phyloP scores from a whole-genome alignment of 2,888 invertebrate species.

The Oithona nana region DNA sequence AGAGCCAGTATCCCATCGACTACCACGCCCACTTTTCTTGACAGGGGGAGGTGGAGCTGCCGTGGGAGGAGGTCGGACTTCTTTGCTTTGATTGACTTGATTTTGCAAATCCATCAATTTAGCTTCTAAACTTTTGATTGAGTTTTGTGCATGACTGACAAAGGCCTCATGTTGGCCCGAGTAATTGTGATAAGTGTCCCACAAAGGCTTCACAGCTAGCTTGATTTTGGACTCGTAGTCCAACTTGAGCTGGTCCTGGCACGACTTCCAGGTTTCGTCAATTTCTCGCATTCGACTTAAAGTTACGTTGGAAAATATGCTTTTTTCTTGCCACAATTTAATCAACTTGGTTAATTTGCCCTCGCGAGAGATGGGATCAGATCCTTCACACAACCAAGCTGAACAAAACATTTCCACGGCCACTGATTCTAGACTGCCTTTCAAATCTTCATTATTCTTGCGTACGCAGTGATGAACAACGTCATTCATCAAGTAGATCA shows the following conservation, averaged over 20 bases:
- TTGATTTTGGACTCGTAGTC: slow-evolving; percentile 57
- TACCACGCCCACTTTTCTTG: not conserved
- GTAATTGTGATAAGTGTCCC: slow-evolving; percentile 48
- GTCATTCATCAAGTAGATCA: slow-evolving; percentile 97
- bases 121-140: not conserved
- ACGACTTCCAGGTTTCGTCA: slow-evolving; percentile 65
- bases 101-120: not conserved
- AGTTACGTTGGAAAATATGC: slow-evolving; percentile 58
- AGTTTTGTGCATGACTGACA: slow-evolving; percentile 59
- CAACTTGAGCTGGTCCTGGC: slow-evolving; percentile 62
- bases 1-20: slow-evolving; percentile 9
- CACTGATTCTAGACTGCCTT: slow-evolving; percentile 78
- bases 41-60: not conserved
- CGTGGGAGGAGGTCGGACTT: not conserved
- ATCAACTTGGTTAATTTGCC: slow-evolving; percentile 78
- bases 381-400: slow-evolving; percentile 57
- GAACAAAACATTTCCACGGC: slow-evolving; percentile 97
- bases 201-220: slow-evolving; percentile 54
- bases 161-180: slow-evolving; percentile 90
- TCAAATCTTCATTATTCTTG: slow-evolving; percentile 81
- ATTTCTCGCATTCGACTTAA: slow-evolving; percentile 74
- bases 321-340: slow-evolving; percentile 90
- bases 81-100: not conserved
- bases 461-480: slow-evolving; percentile 92
- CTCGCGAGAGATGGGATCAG: slow-evolving; percentile 34